Percentiles rank a stretch among this genome's conserved stretches.
Conservation (phyloP, 1,140 invertebrate species). For the Drosophila lacertosa region DNA sequence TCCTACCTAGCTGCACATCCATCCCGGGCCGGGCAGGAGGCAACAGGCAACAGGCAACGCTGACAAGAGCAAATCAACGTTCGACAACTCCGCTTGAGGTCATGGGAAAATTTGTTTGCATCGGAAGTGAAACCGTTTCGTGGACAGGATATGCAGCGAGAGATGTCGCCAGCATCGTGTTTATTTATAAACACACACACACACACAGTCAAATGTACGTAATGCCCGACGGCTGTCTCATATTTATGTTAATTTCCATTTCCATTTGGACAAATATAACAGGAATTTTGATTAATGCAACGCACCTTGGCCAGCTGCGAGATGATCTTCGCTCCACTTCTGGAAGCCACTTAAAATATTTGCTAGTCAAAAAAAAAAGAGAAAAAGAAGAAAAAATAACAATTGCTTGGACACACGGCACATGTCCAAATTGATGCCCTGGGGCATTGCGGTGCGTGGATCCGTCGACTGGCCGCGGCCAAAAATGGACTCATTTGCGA, state of each 20-base stretch:
- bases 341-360: slow-evolving; percentile 73
- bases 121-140: slow-evolving; percentile 77
- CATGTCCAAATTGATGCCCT: slow-evolving; percentile 83
- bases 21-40: not conserved
- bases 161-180: slow-evolving; percentile 46
- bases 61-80: slow-evolving; percentile 73
- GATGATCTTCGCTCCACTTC: slow-evolving; percentile 11
- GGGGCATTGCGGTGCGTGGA: slow-evolving; percentile 62
- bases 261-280: slow-evolving; percentile 59
- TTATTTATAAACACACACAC: too few species aligned
- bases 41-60: slow-evolving; percentile 27
- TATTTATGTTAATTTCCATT: slow-evolving; percentile 78
- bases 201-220: too few species aligned
- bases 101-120: slow-evolving; percentile 64
- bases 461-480: slow-evolving; percentile 32
- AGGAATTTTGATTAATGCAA: slow-evolving; percentile 73
- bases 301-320: slow-evolving; percentile 60
- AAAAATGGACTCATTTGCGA: slow-evolving; percentile 80
- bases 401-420: slow-evolving; percentile 59
- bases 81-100: slow-evolving; percentile 42
- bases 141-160: slow-evolving; percentile 50
- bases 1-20: slow-evolving; percentile 19
- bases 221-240: slow-evolving; percentile 26
- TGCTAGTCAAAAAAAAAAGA: slow-evolving; percentile 32
- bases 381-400: slow-evolving; percentile 23